These are phyloP conservation scores for Dolichotis patagonum DNA, from an alignment of 2,113 vertebrate species.

Conservation along the genomic window DNA sequence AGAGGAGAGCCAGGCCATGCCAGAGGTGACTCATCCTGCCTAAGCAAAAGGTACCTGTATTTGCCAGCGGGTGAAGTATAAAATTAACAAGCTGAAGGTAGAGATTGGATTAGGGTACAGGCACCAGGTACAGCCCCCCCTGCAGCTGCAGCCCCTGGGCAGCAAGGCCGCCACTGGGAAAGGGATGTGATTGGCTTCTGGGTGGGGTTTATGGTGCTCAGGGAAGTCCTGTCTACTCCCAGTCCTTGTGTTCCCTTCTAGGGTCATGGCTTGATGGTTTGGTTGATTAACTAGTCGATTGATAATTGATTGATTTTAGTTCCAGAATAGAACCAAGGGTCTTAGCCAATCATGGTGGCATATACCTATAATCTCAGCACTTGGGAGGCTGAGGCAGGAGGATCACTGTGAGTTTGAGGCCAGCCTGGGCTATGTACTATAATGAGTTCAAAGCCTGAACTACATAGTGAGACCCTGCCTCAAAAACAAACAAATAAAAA, in stretches of 20 bases:
- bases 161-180: not conserved
- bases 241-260: not conserved
- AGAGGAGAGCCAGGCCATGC: not conserved
- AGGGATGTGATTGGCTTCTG: not conserved
- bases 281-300: not conserved
- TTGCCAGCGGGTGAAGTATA: constrained; percentile 61
- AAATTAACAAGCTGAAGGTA: constrained; percentile 71
- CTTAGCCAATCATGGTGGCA: not conserved
- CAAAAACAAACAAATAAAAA: not conserved
- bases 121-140: not conserved
- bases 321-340: not conserved
- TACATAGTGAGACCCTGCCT: not conserved
- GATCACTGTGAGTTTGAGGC: not conserved
- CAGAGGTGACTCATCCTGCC: not conserved
- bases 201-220: not conserved
- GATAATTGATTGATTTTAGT: not conserved
- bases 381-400: not conserved
- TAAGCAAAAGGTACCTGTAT: constrained; percentile 4
- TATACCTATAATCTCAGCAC: not conserved
- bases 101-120: constrained; percentile 49
- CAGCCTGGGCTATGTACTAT: not conserved
- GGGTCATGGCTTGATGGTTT: not conserved
- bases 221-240: not conserved
- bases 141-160: not conserved
- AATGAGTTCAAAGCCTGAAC: not conserved